phyloP scores from a whole-genome alignment of 2,888 invertebrate species.

The Phyllotreta cruciferae region DNA sequence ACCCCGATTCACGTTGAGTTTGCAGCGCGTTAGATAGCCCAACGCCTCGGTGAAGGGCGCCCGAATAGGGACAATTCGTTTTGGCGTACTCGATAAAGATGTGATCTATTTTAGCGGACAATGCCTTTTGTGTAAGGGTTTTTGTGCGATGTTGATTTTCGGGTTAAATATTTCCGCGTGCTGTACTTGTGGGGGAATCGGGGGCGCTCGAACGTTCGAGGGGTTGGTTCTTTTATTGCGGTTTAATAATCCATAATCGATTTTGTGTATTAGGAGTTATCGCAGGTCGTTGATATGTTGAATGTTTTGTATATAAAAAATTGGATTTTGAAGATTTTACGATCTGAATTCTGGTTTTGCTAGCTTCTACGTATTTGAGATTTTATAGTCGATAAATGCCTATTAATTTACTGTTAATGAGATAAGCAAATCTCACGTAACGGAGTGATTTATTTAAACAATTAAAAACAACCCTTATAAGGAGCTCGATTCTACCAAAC shows the following conservation, averaged over 20 bases:
- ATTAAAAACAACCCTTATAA: no score
- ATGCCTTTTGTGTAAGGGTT: conserved; percentile 50
- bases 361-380: no score
- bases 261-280: conserved; percentile 6
- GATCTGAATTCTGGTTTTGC: no score
- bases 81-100: conserved; percentile 30
- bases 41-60: not conserved
- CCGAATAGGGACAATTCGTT: conserved; percentile 23
- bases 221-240: conserved; percentile 25
- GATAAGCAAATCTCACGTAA: no score
- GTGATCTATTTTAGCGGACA: conserved; percentile 51
- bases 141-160: conserved; percentile 47
- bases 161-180: conserved; percentile 54
- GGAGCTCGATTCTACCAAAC: no score
- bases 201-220: conserved; percentile 31
- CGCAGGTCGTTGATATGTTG: no score
- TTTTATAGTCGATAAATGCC: no score
- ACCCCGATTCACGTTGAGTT: conserved; percentile 24
- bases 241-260: conserved; percentile 29
- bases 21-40: conserved; percentile 12
- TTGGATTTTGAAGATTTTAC: no score
- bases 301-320: no score
- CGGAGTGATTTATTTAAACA: no score
- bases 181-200: conserved; percentile 43
- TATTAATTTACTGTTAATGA: no score